phyloP scores from a whole-genome alignment of 2,888 invertebrate species.

The Scaptodrosophila latifasciaeformis region DNA sequence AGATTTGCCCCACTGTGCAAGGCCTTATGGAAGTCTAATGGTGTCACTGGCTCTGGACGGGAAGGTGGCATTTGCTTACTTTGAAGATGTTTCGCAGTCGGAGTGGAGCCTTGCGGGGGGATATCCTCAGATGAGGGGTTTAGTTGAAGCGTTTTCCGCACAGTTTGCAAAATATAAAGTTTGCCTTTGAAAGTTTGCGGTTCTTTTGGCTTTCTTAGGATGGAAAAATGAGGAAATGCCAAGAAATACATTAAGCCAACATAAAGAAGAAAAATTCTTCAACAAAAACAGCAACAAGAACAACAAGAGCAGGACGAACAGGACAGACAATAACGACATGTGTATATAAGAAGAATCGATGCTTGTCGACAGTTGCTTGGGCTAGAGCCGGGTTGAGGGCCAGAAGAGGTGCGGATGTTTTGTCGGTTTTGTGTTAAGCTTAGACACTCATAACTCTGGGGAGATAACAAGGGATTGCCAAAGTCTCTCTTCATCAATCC shows the following conservation, averaged over 20 bases:
- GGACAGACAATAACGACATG: conserved; percentile 11
- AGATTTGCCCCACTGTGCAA: no score
- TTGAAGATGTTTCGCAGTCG: no score
- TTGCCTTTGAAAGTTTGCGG: conserved; percentile 58
- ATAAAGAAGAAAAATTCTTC: conserved; percentile 48
- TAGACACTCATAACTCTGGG: conserved; percentile 39
- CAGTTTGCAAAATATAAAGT: conserved; percentile 60
- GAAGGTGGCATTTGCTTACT: conserved; percentile 14
- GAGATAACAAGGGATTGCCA: conserved; percentile 53
- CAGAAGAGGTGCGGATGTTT: conserved; percentile 8
- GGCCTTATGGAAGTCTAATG: background rate
- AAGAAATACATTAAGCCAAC: conserved; percentile 59
- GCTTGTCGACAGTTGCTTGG: no score
- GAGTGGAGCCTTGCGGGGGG: conserved; percentile 4
- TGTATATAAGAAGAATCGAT: background rate
- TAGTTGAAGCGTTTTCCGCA: conserved; percentile 43
- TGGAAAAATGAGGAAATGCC: conserved; percentile 52
- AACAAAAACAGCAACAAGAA: no score
- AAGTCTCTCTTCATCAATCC: conserved; percentile 27
- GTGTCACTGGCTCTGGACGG: conserved; percentile 4
- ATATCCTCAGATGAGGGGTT: no score
- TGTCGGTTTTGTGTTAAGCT: conserved; percentile 24
- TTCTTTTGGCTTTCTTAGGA: conserved; percentile 51
- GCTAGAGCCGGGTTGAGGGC: no score
- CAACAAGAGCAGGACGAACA: conserved; percentile 27